phyloP scores from a whole-genome alignment of 2,888 invertebrate species.

The Esperia sulphurella region DNA sequence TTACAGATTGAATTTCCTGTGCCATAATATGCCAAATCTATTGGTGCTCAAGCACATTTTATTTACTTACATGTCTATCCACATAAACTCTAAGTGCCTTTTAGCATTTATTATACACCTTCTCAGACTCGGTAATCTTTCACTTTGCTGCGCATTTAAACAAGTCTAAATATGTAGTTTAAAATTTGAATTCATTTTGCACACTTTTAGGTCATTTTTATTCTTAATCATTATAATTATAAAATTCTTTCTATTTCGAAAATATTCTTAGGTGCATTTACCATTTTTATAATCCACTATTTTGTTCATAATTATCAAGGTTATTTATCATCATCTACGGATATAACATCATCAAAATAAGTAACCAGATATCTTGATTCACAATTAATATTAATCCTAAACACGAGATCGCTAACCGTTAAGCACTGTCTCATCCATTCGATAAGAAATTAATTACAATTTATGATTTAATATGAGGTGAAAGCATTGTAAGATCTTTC shows the following conservation, averaged over 20 bases:
- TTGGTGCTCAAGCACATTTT: not conserved
- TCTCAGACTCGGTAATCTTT: not conserved
- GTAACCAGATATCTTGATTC: not conserved
- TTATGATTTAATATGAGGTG: conserved; percentile 33
- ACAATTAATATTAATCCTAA: not conserved
- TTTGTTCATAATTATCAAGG: no score
- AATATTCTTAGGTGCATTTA: no score
- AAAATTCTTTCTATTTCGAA: no score
- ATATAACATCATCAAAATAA: not conserved
- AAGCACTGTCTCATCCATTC: conserved; percentile 21
- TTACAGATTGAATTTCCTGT: conserved; percentile 9
- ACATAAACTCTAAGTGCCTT: not conserved
- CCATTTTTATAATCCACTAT: no score
- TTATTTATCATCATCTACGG: no score
- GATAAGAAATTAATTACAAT: conserved; percentile 39
- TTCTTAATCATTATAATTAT: no score
- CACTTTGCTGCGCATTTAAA: not conserved
- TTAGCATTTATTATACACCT: not conserved
- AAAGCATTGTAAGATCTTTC: conserved; percentile 30
- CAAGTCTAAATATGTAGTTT: not conserved
- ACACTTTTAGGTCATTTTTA: no score
- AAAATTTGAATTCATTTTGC: no score
- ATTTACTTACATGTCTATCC: not conserved
- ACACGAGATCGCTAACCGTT: conserved; percentile 18
- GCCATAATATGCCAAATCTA: conserved; percentile 10